Evolutionary conservation across 2,797 vertebrate genomes (phyloP).

Genomic region (Merluccius polli): DNA sequence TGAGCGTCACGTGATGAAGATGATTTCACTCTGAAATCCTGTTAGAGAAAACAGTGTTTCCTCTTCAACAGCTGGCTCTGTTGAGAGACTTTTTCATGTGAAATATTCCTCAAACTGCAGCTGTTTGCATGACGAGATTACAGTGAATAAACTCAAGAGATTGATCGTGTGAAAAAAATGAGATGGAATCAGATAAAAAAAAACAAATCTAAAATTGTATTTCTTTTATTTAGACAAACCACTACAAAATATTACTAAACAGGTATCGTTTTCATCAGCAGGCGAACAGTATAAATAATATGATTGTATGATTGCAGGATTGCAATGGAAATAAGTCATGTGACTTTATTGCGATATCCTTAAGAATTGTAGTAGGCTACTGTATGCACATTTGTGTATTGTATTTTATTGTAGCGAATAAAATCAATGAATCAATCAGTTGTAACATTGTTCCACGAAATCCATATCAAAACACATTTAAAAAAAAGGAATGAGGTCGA

Average conservation of each 20-base stretch:
- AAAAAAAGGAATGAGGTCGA: constrained; percentile 35
- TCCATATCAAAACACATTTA: constrained; percentile 61
- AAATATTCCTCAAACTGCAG: neutral
- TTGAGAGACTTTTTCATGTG: neutral
- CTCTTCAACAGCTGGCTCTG: neutral
- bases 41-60: neutral
- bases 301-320: too few relatives aligned
- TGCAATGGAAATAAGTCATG: too few relatives aligned
- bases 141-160: neutral
- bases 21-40: neutral
- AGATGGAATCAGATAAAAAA: neutral
- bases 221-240: constrained; percentile 68
- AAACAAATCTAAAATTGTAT: constrained; percentile 52
- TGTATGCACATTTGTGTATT: too few relatives aligned
- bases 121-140: neutral
- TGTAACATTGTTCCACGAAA: constrained; percentile 56
- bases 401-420: too few relatives aligned
- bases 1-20: neutral
- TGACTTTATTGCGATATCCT: too few relatives aligned
- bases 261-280: constrained; percentile 32
- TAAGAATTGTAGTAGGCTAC: too few relatives aligned
- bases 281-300: constrained; percentile 33
- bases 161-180: neutral
- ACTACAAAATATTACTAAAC: constrained; percentile 63
- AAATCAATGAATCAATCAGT: too few relatives aligned